Evolutionary conservation across 2,888 invertebrate species (phyloP).

Genomic region (Terebella lapidaria): DNA sequence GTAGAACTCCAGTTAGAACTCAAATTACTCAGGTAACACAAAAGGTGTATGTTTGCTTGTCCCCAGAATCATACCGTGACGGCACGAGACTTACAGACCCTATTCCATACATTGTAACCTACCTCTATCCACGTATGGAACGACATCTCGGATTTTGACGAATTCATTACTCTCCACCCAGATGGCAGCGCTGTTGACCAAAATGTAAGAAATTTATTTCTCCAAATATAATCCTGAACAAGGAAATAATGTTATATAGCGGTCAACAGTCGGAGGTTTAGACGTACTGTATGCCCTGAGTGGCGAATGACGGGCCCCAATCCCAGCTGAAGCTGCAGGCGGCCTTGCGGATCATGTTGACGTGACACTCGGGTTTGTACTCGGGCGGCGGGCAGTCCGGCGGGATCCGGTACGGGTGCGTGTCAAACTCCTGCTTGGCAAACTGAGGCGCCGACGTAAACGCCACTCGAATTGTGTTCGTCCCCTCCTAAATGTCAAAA

Average conservation of each 20-base stretch:
- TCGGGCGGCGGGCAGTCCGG: conserved; percentile 70
- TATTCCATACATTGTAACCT: too few species aligned
- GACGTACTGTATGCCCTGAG: conserved; percentile 83
- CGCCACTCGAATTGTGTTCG: conserved; percentile 62
- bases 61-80: too few species aligned
- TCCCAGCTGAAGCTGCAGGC: conserved; percentile 92
- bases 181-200: too few species aligned
- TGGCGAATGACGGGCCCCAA: conserved; percentile 94
- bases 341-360: conserved; percentile 65
- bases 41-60: too few species aligned
- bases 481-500: conserved; percentile 14
- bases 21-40: too few species aligned
- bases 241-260: too few species aligned
- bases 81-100: too few species aligned
- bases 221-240: too few species aligned
- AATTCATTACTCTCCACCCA: neutral
- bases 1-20: too few species aligned
- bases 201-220: too few species aligned
- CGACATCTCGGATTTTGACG: neutral
- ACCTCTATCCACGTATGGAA: neutral
- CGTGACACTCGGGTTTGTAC: conserved; percentile 86
- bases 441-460: conserved; percentile 66
- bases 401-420: conserved; percentile 54
- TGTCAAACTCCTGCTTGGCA: conserved; percentile 52
- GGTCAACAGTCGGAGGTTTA: neutral